Evolutionary conservation across 1,140 invertebrate species (phyloP), one percentile per base, ranked within the genome.

Genomic region (Aplysia californica): DNA sequence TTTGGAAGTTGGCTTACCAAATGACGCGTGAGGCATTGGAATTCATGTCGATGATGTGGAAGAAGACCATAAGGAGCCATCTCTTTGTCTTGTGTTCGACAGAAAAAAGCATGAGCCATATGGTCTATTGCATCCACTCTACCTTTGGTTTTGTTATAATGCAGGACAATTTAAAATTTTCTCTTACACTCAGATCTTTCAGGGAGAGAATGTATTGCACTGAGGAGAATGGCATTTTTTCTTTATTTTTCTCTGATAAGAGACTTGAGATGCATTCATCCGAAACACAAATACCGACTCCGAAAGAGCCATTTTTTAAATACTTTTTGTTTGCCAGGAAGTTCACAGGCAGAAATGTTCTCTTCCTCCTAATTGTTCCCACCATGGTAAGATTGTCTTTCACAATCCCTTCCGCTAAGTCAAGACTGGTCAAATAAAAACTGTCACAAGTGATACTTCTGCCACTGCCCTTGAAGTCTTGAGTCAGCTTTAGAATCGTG

Each of bases 121-220:
- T 79, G 50, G 71, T 84, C 80, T n/a, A 91, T 69, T 5, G 79
- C 85, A 75, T 91, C 90, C 0, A 91, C 89, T 55, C 87, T 89
- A 36, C 87, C n/a, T 86, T 86, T 92, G 1, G 86, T 88, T 39
- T 75, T 75, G n/a, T n/a, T n/a, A n/a, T n/a, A 80, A 89, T 90
- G 79, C 6, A 79, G 56, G 55, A 91, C 84, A 39, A 91, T 90
- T 29, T 90, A 81, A 38, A 89, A 88, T 78, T 90, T 90, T 23
- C 33, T 41, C 18, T 38, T 82, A 55, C 82, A n/a, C n/a, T n/a
- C n/a, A n/a, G n/a, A n/a, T n/a, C n/a, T n/a, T n/a, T n/a, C n/a
- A n/a, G n/a, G n/a, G n/a, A n/a, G n/a, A n/a, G n/a, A 44, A 71
- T 87, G 84, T 76, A 84, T 78, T 1, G 87, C 83, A 21, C 87